Conservation (phyloP, 2,113 vertebrate species). For the Salvelinus fontinalis region DNA sequence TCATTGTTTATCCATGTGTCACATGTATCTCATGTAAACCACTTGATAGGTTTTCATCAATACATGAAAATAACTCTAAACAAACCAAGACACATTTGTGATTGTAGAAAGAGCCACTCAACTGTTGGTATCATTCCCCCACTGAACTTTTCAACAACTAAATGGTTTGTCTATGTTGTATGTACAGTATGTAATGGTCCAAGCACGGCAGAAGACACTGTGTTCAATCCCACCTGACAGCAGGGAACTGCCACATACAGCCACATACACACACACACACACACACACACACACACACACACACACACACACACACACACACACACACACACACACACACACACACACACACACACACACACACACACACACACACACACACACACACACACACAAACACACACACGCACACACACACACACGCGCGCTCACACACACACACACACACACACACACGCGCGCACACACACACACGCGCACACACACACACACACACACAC, state of each 20-base stretch:
- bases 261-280: too few species aligned
- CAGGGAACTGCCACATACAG: slow-evolving; percentile 29
- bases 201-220: not conserved
- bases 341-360: too few species aligned
- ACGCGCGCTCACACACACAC: slow-evolving; percentile 21
- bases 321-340: too few species aligned
- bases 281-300: slow-evolving; percentile 10
- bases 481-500: too few species aligned
- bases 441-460: too few species aligned
- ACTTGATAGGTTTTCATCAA: not conserved
- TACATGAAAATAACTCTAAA: not conserved
- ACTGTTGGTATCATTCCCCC: not conserved
- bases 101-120: too few species aligned
- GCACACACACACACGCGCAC: too few species aligned
- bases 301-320: too few species aligned
- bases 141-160: not conserved
- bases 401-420: too few species aligned
- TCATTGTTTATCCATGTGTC: not conserved
- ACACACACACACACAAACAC: too few species aligned
- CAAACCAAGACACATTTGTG: not conserved
- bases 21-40: not conserved
- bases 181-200: not conserved
- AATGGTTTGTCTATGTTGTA: not conserved
- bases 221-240: slow-evolving; percentile 33
- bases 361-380: too few species aligned